A percentile compares a stretch with the other conserved stretches of the same genome.
Evolutionary conservation across 2,888 invertebrate species (phyloP).

Genomic region (Ceriagrion tenellum): DNA sequence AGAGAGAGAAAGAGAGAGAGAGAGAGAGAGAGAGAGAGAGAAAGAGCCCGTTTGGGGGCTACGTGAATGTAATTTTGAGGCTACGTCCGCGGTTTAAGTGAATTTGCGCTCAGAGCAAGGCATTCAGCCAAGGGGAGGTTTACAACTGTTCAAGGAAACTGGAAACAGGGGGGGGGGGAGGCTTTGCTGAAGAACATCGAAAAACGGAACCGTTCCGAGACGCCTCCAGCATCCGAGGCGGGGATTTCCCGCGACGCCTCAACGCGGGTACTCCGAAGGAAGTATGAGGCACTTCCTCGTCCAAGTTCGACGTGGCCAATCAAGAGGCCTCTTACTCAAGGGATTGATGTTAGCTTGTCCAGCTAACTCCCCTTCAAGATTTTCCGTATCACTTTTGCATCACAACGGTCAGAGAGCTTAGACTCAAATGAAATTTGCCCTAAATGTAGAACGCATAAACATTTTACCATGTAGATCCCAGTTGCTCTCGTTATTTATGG

Average conservation of each 20-base stretch:
- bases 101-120: not conserved
- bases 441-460: not conserved
- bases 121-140: not conserved
- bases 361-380: not conserved
- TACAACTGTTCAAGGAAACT: not conserved
- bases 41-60: not conserved
- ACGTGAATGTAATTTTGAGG: conserved; percentile 1
- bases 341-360: not conserved
- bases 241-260: not conserved
- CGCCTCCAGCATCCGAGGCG: not conserved
- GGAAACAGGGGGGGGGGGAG: no score
- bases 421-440: not conserved
- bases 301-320: not conserved
- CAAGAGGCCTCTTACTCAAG: not conserved
- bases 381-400: not conserved
- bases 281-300: not conserved
- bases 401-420: not conserved
- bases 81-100: not conserved
- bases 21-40: not conserved
- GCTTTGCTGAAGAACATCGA: no score
- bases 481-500: no score
- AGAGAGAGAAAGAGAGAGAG: not conserved
- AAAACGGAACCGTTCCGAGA: not conserved
- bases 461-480: no score
- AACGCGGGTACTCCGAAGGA: not conserved